Evolutionary conservation across 2,113 vertebrate species (phyloP), one percentile per base, ranked within the genome.

Genomic region (Ranitomeya imitator): DNA sequence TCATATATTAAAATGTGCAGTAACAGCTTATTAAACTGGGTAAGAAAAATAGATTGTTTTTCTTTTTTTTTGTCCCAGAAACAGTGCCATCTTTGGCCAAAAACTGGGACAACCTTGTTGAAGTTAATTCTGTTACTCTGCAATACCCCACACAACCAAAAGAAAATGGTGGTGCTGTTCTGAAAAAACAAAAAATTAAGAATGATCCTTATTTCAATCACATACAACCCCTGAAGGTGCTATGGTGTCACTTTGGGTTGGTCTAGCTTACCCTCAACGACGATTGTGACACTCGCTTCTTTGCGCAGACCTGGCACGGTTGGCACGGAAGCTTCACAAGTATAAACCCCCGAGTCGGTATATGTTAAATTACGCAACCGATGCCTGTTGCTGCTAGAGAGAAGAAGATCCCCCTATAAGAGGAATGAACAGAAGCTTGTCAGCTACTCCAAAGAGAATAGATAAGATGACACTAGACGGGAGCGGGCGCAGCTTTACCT

Each of bases 321-420:
- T 31, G 94, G 93, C 60, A 95, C 92, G 0, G 91, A 92, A 26
- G 95, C 96, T 73, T 95, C 93, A 65, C 97, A 98, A 2, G 90
- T 21, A 81, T 97, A 98, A 6, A 91, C 91, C 45, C 97, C 97
- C 0, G 93, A 92, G 0, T 95, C 89, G 1, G 92, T 89, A 21
- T 96, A 95, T 55, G 93, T 90, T 54, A 94, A 77, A 0, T 89
- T 57, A 14, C 71, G 59, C 37, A 97, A 89, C 0, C 90, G 88
- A 26, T 96, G 92, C 0, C 45, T 89, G 8, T 92, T 94, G 0
- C 88, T 90, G 51, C 92, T 89, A 8, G 93, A 94, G 19, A 95
- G 79, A 21, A 92, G 86, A 4, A 91, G 74, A 1, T 91, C 91
- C 65, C 90, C 95, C 96, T 97, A 90, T 4, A 80, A 78, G 16